Evolutionary conservation across 2,888 invertebrate genomes (phyloP).

Genomic region (Noctua pronuba): DNA sequence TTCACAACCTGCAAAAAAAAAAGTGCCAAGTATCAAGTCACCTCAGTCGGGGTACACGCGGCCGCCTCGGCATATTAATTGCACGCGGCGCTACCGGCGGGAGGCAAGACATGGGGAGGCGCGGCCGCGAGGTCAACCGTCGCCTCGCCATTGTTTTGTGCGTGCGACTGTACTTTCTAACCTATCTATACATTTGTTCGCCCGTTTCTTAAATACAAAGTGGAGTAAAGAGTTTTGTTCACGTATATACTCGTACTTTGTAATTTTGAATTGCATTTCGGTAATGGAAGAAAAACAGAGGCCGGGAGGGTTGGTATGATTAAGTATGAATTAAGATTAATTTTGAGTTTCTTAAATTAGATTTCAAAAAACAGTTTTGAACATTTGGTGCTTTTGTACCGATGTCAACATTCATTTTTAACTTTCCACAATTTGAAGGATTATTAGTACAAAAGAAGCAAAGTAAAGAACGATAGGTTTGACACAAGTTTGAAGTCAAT

Average conservation of each 20-base stretch:
- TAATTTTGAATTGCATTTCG: slow-evolving; percentile 54
- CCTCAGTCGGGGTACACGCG: slow-evolving; percentile 78
- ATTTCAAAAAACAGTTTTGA: slow-evolving; percentile 1
- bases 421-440: too few species aligned
- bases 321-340: slow-evolving; percentile 49
- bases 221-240: slow-evolving; percentile 68
- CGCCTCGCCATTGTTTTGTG: slow-evolving; percentile 90
- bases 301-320: slow-evolving; percentile 38
- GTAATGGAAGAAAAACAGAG: slow-evolving; percentile 60
- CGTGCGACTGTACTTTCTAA: slow-evolving; percentile 83
- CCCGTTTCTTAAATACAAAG: slow-evolving; percentile 67
- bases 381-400: not conserved
- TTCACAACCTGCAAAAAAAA: slow-evolving; percentile 6
- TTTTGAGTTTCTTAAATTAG: slow-evolving; percentile 15
- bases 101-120: slow-evolving; percentile 87
- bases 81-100: slow-evolving; percentile 90
- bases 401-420: not conserved
- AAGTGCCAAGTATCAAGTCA: slow-evolving; percentile 74
- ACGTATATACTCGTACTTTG: slow-evolving; percentile 52
- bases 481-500: not conserved
- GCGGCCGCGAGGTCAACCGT: slow-evolving; percentile 89
- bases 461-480: not conserved
- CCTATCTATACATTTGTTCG: slow-evolving; percentile 69
- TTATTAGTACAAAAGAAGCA: too few species aligned
- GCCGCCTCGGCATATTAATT: slow-evolving; percentile 90